Evolutionary conservation across 2,113 vertebrate genomes (phyloP).

Genomic region (Alligator sinensis): DNA sequence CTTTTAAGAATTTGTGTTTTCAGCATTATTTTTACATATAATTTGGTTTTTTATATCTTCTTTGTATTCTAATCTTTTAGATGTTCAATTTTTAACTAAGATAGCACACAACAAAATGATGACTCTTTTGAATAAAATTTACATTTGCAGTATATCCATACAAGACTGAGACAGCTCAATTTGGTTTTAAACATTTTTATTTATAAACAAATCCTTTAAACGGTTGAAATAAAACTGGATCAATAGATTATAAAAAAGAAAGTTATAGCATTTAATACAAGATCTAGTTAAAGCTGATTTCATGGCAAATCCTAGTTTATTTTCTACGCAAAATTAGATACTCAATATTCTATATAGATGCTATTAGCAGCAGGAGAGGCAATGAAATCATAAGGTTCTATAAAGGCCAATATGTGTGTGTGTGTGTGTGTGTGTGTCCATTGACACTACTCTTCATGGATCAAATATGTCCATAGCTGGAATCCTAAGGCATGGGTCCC

Average conservation of each 20-base stretch:
- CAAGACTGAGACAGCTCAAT: too few species aligned
- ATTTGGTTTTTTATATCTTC: background rate
- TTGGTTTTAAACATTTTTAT: too few species aligned
- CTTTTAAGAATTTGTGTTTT: background rate
- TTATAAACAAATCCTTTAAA: too few species aligned
- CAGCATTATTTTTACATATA: background rate
- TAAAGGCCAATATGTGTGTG: background rate
- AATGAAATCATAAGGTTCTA: background rate
- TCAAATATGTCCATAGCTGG: background rate
- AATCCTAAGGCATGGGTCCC: background rate
- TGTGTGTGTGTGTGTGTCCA: background rate
- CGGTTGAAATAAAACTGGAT: too few species aligned
- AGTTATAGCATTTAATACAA: background rate
- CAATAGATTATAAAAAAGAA: background rate
- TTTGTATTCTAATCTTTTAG: background rate
- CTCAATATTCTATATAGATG: background rate
- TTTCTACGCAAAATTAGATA: background rate
- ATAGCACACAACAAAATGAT: background rate
- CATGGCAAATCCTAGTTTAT: background rate
- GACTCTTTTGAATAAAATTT: too few species aligned
- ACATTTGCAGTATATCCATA: too few species aligned
- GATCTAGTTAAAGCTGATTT: background rate
- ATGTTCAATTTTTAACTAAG: conserved; percentile 18
- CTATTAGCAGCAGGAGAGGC: too few species aligned
- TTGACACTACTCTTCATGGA: background rate